Evolutionary conservation across 2,113 vertebrate genomes (phyloP), one percentile per base, ranked within the genome.

Genomic region (Indicator maculatus): DNA sequence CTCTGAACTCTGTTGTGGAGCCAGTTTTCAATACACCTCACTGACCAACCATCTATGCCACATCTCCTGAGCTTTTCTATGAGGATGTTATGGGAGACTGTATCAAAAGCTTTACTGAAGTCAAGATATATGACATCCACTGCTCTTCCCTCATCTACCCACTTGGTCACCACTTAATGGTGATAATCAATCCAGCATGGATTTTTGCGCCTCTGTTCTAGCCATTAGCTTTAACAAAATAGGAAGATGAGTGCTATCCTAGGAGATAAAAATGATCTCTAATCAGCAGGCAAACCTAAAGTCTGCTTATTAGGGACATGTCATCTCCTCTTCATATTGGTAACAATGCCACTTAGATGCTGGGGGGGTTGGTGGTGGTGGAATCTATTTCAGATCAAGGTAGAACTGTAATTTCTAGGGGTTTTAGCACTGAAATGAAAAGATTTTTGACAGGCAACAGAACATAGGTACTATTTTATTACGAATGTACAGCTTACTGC

Each of bases 241-340:
- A 52, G 26, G 11, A 79, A 66, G 67, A 50, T 0, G n/a, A 30
- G n/a, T 0, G 0, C 30, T 50, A 12, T 81, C 38, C 41, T 80
- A 74, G 20, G 47, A 86, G 21, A 72, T 33, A 47, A 78, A 93
- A 90, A 31, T n/a, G 1, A 72, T 72, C 81, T 58, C 45, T 58
- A 82, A 76, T 28, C 44, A 87, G 17, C 50, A 91, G 63, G 50
- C 38, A 53, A 82, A 75, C n/a, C 13, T n/a, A 4, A 76, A 53
- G 31, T 28, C 45, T 56, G 16, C 24, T 86, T 83, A 30, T 44
- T 13, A 69, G 58, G 28, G n/a, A 50, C 4, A 2, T 26, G n/a
- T 18, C 17, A 44, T 31, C 8, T 69, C 33, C 8, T 69, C 44
- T 20, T 77, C 8, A 5, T 14, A 18, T 33, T 53, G 26, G 24